phyloP scores from a whole-genome alignment of 2,113 vertebrate species.

The Eptatretus burgeri region DNA sequence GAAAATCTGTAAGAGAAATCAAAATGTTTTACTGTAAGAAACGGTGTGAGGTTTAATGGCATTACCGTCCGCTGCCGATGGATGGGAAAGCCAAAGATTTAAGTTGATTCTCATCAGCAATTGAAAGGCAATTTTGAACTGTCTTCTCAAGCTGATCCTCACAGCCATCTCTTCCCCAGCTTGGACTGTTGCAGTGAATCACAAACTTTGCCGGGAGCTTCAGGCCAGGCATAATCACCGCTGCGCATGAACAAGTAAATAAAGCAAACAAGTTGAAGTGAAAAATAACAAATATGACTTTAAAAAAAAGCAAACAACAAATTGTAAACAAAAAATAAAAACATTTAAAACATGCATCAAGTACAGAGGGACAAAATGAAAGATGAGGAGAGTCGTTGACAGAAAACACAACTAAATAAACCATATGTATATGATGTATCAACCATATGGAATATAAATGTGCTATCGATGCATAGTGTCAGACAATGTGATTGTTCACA shows the following conservation, averaged over 20 bases:
- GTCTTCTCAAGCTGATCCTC: slow-evolving; percentile 92
- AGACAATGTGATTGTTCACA: too few species aligned
- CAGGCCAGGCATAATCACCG: slow-evolving; percentile 42
- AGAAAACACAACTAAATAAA: slow-evolving; percentile 11
- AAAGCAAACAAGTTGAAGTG: neutral
- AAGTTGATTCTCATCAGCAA: slow-evolving; percentile 93
- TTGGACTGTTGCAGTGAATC: slow-evolving; percentile 86
- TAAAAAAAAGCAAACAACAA: slow-evolving; percentile 10
- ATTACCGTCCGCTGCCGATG: slow-evolving; percentile 75
- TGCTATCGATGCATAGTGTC: too few species aligned
- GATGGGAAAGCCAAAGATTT: slow-evolving; percentile 88
- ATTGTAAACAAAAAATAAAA: slow-evolving; percentile 9
- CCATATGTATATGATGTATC: slow-evolving; percentile 14
- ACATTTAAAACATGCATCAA: slow-evolving; percentile 10
- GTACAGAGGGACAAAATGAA: slow-evolving; percentile 8
- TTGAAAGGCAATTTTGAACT: slow-evolving; percentile 77
- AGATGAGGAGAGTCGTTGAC: slow-evolving; percentile 8
- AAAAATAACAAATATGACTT: slow-evolving; percentile 9
- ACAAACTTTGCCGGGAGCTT: slow-evolving; percentile 78
- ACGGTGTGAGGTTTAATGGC: neutral
- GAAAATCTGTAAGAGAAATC: too few species aligned
- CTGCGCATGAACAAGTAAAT: slow-evolving; percentile 15
- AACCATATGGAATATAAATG: too few species aligned
- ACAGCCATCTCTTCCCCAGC: slow-evolving; percentile 74
- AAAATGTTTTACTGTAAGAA: neutral